These are phyloP conservation scores for Leptinotarsa juncta DNA, from an alignment of 2,888 invertebrate genomes.

Conservation along the genomic window DNA sequence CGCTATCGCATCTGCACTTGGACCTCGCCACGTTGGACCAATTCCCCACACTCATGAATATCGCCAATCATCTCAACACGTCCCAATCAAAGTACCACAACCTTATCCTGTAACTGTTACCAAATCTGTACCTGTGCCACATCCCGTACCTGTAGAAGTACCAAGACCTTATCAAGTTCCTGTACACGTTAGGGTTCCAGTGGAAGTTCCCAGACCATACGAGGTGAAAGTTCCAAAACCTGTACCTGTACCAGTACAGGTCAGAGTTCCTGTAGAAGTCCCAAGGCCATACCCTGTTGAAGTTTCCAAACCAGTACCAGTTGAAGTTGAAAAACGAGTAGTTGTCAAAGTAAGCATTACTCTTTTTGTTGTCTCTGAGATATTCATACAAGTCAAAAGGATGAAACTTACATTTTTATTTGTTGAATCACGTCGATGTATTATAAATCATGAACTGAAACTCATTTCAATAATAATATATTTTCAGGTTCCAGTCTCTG, in stretches of 20 bases:
- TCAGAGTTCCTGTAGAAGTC: slow-evolving; percentile 49
- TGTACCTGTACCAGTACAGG: slow-evolving; percentile 47
- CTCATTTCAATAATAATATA: slow-evolving; percentile 9
- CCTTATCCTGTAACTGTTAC: slow-evolving; percentile 46
- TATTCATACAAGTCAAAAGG: background rate
- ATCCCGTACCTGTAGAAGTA: slow-evolving; percentile 49
- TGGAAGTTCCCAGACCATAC: slow-evolving; percentile 57
- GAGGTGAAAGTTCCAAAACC: slow-evolving; percentile 50
- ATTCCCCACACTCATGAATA: slow-evolving; percentile 44
- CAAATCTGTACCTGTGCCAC: slow-evolving; percentile 53
- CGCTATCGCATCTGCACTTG: background rate
- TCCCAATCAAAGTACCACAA: slow-evolving; percentile 50
- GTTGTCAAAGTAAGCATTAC: slow-evolving; percentile 48
- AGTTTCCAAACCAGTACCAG: slow-evolving; percentile 48
- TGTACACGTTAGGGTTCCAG: slow-evolving; percentile 50
- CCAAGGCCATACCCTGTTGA: slow-evolving; percentile 58
- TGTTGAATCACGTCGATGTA: background rate
- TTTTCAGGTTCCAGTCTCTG: slow-evolving; percentile 50
- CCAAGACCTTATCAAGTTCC: slow-evolving; percentile 49
- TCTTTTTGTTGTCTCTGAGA: background rate
- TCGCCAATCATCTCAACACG: slow-evolving; percentile 42
- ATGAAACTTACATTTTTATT: no score
- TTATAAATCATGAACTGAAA: background rate
- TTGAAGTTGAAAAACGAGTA: slow-evolving; percentile 53
- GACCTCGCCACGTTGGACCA: slow-evolving; percentile 3